Percentiles rank a stretch among this genome's conserved stretches.
phyloP scores from a whole-genome alignment of 2,797 vertebrate genomes.

The Arctocebus calabarensis region DNA sequence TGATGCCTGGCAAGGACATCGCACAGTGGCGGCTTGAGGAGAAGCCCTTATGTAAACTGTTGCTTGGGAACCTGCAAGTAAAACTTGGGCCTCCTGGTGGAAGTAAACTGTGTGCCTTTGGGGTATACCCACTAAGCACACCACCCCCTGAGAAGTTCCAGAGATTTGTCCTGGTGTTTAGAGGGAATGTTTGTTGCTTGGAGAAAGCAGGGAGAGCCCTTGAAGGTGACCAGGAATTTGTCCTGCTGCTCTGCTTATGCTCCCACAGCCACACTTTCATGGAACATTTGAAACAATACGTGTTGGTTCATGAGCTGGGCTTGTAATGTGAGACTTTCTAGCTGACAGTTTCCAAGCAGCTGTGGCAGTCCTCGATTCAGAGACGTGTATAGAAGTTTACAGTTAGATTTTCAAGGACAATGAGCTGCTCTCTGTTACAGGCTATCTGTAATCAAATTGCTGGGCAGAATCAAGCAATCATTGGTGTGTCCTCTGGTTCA shows the following conservation, averaged over 20 bases:
- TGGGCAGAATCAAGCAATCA: not conserved
- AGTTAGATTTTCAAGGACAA: not conserved
- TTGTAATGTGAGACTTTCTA: not conserved
- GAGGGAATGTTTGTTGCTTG: not conserved
- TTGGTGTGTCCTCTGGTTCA: not conserved
- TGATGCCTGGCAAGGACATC: not conserved
- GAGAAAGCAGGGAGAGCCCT: not conserved
- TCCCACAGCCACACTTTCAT: not conserved
- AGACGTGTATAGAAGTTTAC: not conserved
- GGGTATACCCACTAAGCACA: not conserved
- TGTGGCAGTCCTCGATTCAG: not conserved
- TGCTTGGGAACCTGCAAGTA: not conserved
- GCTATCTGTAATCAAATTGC: not conserved
- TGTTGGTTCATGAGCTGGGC: not conserved
- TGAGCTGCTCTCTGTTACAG: not conserved
- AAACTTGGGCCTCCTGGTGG: not conserved
- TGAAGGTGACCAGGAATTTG: not conserved
- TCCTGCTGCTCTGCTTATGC: not conserved
- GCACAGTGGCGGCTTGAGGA: not conserved
- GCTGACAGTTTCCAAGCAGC: not conserved
- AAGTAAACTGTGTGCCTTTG: not conserved
- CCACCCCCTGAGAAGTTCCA: not conserved
- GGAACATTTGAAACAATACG: not conserved
- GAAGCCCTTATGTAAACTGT: not conserved
- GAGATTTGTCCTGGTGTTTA: not conserved